Base-by-base conservation (phyloP, 2,113 vertebrate species). In the Pseudorhombus dupliciocellatus region DNA sequence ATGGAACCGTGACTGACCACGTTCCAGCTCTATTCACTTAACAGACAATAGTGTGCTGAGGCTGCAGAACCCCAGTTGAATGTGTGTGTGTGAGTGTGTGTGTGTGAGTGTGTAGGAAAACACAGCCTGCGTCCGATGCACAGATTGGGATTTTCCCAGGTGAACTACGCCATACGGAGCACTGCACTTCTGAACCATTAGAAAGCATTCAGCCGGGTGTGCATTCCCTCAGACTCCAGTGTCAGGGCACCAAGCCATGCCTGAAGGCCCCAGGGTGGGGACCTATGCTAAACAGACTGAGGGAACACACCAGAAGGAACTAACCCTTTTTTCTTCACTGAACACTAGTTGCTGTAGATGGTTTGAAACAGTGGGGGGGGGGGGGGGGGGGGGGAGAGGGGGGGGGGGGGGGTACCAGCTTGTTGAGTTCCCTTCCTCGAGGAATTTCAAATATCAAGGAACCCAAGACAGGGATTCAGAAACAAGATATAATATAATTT, bases 61-160 rank as follows among this genome's bases (percentile, higher is more conserved):
- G 52, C 85, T 87, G 85, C 87, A 89, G 87, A 91, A 91, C 87
- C 83, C 66, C 81, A 72, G 71, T 81, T 87, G 37, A 83, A 40
- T 70, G 78, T 69, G 55, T 50, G 48, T 50, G 3, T 57, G 54
- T 74, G 4, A 0, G 20, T 22, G 24, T 50, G 52, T 25, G 53
- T 34, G 57, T 28, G 56, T 16, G 55, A 5, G 16, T 51, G 66
- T 40, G 62, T 25, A 16, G 21, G 31, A 31, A 51, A 51, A 2
- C 50, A 56, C 7, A 30, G 53, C 56, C 50, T 54, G 34, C 58
- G 85, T 77, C 53, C 37, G 3, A 72, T 14, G 73, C 88, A 90
- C 90, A 93, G 92, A 90, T 92, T 92, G 91, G 44, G 70, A 79
- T 83, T 93, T 93, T 92, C 91, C 91, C 91, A 92, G 91, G 90